A percentile compares a stretch with the other conserved stretches of the same genome.
These are phyloP conservation scores for Allolobophora icterica DNA, from an alignment of 2,888 invertebrate species.

Conservation along the genomic window DNA sequence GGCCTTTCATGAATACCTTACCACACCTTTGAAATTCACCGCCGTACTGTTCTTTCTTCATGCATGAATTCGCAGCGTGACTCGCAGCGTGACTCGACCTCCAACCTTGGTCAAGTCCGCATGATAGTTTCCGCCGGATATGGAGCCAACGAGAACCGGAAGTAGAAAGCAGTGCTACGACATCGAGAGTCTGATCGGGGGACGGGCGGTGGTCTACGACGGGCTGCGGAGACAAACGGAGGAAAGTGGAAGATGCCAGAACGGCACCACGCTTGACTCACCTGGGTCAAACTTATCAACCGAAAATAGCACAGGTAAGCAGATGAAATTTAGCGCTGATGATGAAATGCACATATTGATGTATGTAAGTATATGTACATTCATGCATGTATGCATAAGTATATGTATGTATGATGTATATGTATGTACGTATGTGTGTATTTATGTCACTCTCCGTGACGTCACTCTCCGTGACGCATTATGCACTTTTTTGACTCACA, in stretches of 20 bases:
- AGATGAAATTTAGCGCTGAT: neutral
- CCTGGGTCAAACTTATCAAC: neutral
- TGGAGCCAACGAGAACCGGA: conserved; percentile 19
- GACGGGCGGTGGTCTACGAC: neutral
- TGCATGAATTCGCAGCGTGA: too few relatives aligned
- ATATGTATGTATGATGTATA: neutral
- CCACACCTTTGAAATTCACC: neutral
- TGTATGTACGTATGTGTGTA: too few relatives aligned
- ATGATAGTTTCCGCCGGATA: neutral
- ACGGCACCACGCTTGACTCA: neutral
- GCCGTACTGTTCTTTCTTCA: neutral
- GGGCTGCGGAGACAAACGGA: neutral
- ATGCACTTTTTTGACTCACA: too few relatives aligned
- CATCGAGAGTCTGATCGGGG: conserved; percentile 25
- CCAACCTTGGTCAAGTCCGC: neutral
- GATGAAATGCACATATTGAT: neutral
- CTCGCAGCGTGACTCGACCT: neutral
- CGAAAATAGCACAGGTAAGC: neutral
- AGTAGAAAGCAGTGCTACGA: conserved; percentile 24
- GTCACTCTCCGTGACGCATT: too few relatives aligned
- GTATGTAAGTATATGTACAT: neutral
- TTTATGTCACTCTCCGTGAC: too few relatives aligned
- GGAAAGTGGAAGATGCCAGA: neutral
- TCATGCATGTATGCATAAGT: neutral
- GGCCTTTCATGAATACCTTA: too few relatives aligned